phyloP scores from a whole-genome alignment of 2,888 invertebrate genomes.

The Torymus aiolomorphi region DNA sequence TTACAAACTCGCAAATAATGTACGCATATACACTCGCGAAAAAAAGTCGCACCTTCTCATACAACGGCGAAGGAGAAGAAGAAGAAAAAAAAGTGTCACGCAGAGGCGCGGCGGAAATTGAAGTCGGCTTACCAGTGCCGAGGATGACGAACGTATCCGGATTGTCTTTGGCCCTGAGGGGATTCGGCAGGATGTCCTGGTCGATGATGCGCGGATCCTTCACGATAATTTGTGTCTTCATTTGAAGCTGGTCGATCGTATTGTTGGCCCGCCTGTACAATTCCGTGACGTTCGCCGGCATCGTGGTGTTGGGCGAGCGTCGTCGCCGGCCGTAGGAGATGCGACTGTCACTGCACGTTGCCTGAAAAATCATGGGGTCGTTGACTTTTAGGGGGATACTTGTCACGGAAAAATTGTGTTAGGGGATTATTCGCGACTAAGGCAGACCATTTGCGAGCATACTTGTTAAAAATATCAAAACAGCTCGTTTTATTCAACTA shows the following conservation, averaged over 20 bases:
- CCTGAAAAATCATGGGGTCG: slow-evolving; percentile 38
- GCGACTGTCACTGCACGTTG: slow-evolving; percentile 49
- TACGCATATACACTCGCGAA: too few relatives aligned
- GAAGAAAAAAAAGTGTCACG: too few relatives aligned
- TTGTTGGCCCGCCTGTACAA: slow-evolving; percentile 52
- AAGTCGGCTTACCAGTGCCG: slow-evolving; percentile 76
- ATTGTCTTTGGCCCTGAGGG: slow-evolving; percentile 78
- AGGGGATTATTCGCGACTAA: too few relatives aligned
- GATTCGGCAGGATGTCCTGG: slow-evolving; percentile 80
- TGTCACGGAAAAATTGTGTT: too few relatives aligned
- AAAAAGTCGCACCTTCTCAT: too few relatives aligned
- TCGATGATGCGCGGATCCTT: slow-evolving; percentile 67
- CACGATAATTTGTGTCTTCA: slow-evolving; percentile 80
- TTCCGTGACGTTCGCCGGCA: slow-evolving; percentile 57
- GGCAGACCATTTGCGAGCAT: too few relatives aligned
- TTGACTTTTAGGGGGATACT: too few relatives aligned
- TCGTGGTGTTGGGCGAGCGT: slow-evolving; percentile 53
- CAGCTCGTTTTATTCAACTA: too few relatives aligned
- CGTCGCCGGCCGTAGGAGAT: slow-evolving; percentile 66
- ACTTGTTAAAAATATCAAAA: too few relatives aligned
- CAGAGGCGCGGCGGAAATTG: too few relatives aligned
- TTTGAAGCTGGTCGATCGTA: slow-evolving; percentile 75
- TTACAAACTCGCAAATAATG: too few relatives aligned
- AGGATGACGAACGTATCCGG: slow-evolving; percentile 78
- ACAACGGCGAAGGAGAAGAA: too few relatives aligned